These are phyloP conservation scores for Passer domesticus DNA, from an alignment of 2,113 vertebrate genomes.

Conservation along the genomic window DNA sequence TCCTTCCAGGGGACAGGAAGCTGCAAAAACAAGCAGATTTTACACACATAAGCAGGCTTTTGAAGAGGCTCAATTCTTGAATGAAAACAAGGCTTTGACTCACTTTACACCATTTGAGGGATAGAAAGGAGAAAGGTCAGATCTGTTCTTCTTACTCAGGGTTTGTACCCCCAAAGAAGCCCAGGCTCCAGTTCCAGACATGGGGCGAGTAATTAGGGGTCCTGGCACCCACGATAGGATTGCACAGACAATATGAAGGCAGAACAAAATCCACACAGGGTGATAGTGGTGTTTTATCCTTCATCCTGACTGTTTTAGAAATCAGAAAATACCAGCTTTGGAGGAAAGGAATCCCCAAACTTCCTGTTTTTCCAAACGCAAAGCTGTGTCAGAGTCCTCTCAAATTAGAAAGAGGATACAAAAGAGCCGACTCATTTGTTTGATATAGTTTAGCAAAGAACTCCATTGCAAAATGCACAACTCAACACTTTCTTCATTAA, in stretches of 20 bases:
- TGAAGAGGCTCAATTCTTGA: neutral
- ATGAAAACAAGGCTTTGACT: neutral
- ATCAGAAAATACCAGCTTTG: neutral
- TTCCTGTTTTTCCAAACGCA: constrained; percentile 7
- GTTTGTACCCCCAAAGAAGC: neutral
- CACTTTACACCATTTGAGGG: neutral
- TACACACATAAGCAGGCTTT: neutral
- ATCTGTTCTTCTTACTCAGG: neutral
- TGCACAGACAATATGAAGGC: neutral
- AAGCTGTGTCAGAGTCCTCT: neutral
- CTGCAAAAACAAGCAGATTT: neutral
- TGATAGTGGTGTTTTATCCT: neutral
- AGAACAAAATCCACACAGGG: neutral
- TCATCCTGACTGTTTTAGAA: neutral
- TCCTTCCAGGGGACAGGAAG: neutral
- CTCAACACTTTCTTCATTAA: constrained; percentile 14
- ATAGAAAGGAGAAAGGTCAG: neutral
- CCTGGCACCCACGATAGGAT: neutral
- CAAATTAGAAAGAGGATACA: constrained; percentile 62
- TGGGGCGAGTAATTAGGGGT: rapidly evolving
- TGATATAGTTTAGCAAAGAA: neutral
- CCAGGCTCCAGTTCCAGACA: neutral
- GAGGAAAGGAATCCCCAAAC: constrained; percentile 44
- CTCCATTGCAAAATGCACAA: neutral
- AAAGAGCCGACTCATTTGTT: constrained; percentile 4